Percentiles rank a stretch among this genome's conserved stretches.
phyloP scores from a whole-genome alignment of 2,797 vertebrate genomes.

The Carcharodon carcharias region DNA sequence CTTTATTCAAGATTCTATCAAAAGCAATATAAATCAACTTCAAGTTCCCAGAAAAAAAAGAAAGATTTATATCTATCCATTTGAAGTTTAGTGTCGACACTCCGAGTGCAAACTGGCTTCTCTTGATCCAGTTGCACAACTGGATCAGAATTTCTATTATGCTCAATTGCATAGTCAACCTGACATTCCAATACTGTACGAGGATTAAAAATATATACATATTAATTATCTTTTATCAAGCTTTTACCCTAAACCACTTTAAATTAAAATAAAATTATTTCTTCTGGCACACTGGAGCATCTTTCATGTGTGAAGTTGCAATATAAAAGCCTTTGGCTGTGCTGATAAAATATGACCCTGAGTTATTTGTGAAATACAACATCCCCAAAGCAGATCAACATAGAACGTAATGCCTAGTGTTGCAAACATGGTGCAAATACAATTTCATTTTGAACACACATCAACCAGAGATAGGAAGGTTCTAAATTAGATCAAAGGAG shows the following conservation, averaged over 20 bases:
- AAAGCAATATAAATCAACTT: slow-evolving; percentile 3
- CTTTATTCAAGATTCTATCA: background rate
- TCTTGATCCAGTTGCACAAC: background rate
- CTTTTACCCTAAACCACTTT: slow-evolving; percentile 21
- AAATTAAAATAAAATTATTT: slow-evolving; percentile 3
- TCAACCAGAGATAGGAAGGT: background rate
- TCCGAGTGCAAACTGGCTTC: background rate
- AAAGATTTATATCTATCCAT: background rate
- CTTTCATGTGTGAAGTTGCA: slow-evolving; percentile 25
- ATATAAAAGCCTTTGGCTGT: background rate
- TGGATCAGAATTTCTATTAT: background rate
- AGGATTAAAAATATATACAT: slow-evolving; percentile 27
- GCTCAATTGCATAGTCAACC: background rate
- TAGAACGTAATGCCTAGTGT: background rate
- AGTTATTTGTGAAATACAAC: background rate
- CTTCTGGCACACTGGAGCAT: background rate
- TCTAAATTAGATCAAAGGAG: background rate
- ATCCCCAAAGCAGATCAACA: background rate
- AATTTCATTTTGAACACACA: background rate
- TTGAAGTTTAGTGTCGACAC: background rate
- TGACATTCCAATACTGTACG: background rate
- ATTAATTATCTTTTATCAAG: slow-evolving; percentile 4
- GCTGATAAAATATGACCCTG: background rate
- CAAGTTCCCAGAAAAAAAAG: background rate
- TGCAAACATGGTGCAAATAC: background rate